Percentiles rank a stretch among this genome's conserved stretches.
Evolutionary conservation across 2,113 vertebrate species (phyloP).

Genomic region (Atrichornis clamosus): DNA sequence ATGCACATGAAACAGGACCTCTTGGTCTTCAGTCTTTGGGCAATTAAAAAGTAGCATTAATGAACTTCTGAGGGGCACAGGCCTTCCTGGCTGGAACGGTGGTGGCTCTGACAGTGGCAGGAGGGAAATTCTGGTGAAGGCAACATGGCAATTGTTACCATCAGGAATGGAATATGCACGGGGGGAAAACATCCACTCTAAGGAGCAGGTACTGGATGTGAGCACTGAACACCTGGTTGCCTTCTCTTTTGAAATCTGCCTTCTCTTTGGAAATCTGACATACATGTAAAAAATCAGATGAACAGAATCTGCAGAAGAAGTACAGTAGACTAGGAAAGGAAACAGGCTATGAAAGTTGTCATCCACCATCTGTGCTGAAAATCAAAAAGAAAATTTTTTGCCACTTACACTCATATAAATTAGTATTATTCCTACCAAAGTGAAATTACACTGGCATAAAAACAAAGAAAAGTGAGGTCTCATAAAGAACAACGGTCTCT

Average conservation of each 20-base stretch:
- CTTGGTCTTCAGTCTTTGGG: neutral
- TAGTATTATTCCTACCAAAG: neutral
- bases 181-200: neutral
- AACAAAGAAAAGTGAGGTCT: slow-evolving; percentile 14
- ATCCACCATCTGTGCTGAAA: neutral
- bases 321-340: neutral
- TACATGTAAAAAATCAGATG: neutral
- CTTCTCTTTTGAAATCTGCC: neutral
- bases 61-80: neutral
- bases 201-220: neutral
- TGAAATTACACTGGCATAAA: neutral
- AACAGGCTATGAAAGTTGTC: neutral
- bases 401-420: neutral
- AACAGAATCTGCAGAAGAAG: neutral
- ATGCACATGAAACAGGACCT: neutral
- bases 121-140: neutral
- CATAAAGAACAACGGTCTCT: neutral
- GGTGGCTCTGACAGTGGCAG: neutral
- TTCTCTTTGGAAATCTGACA: neutral
- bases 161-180: neutral
- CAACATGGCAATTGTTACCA: neutral
- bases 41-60: neutral
- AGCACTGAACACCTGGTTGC: neutral
- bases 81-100: neutral
- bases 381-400: neutral